phyloP scores from a whole-genome alignment of 2,797 vertebrate species.

The Gallinago stenura region DNA sequence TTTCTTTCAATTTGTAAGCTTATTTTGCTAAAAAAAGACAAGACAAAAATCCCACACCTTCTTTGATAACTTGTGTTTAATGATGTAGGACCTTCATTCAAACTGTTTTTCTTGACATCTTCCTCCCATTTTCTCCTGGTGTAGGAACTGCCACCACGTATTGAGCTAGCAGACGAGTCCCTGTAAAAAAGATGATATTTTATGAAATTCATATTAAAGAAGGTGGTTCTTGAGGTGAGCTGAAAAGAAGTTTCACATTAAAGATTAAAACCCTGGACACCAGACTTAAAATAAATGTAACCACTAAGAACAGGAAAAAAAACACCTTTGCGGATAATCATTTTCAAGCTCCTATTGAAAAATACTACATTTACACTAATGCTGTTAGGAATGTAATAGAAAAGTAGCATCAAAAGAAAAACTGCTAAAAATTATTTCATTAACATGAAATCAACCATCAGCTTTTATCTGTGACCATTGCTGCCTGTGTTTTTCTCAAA shows the following conservation, averaged over 20 bases:
- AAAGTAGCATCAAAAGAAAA: neutral
- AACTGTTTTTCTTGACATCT: slow-evolving; percentile 93
- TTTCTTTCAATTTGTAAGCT: neutral
- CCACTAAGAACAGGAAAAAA: neutral
- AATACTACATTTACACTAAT: neutral
- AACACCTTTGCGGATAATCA: neutral
- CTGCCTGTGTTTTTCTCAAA: neutral
- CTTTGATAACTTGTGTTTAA: slow-evolving; percentile 92
- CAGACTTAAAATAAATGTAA: neutral
- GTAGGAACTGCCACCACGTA: slow-evolving; percentile 94
- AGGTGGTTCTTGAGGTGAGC: neutral
- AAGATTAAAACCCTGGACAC: neutral
- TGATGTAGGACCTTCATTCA: slow-evolving; percentile 84
- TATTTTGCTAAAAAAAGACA: neutral
- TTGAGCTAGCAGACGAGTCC: slow-evolving; percentile 89
- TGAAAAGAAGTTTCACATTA: neutral
- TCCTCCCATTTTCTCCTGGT: slow-evolving; percentile 98
- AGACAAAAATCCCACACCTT: slow-evolving; percentile 83
- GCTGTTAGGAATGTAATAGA: neutral
- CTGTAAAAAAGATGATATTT: slow-evolving; percentile 76
- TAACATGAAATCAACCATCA: neutral
- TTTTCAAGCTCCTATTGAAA: neutral
- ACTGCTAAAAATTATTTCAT: neutral
- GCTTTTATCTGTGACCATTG: neutral
- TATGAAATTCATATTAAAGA: neutral